Base-by-base conservation (phyloP, 1,140 invertebrate species). In the Halesus radiatus region DNA sequence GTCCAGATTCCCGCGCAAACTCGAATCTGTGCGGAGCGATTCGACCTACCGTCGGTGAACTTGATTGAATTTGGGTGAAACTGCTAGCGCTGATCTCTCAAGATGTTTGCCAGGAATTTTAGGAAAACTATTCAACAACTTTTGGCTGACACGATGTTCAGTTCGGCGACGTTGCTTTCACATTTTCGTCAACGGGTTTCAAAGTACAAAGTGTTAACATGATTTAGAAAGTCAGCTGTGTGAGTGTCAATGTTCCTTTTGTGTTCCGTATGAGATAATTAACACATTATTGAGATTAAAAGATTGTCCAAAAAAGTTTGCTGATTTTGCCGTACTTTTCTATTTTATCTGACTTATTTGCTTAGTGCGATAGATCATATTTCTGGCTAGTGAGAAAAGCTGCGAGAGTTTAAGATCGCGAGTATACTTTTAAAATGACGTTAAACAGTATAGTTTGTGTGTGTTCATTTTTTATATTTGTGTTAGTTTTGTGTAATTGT, bases 391-490 rank as follows among this genome's bases (percentile, higher is more conserved):
- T 45, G 8, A 45, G 10, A 45, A 45, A 13, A 45, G 10, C 37
- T 45, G 37, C 13, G 1, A 45, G 37, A 45, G 37, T 45, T 13
- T 32, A 32, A 45, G 37, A 13, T 13, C 10, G 7, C 8, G 37
- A 32, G 32, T 45, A 72, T 22, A 72, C n/a, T 72, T 72, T 72
- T 72, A 72, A 45, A 50, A 72, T 72, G 50, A 72, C 50, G n/a
- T 72, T 72, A 16, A 72, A 72, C 50, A 10, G 6, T 16, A 16
- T 20, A 20, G 50, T 52, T 50, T 52, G n/a, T 18, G 68, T 37
- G 68, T 53, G 62, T 66, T 66, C 62, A 29, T 29, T 66, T 22
- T 50, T 16, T 20, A 8, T 50, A 20, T 72, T 52, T 50, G 68
- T 52, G 37, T 72, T 50, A 20, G 37, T 72, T 50, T 50, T 50